These are phyloP conservation scores for Emydoidea blandingii DNA, from an alignment of 2,797 vertebrate genomes.

Conservation along the genomic window DNA sequence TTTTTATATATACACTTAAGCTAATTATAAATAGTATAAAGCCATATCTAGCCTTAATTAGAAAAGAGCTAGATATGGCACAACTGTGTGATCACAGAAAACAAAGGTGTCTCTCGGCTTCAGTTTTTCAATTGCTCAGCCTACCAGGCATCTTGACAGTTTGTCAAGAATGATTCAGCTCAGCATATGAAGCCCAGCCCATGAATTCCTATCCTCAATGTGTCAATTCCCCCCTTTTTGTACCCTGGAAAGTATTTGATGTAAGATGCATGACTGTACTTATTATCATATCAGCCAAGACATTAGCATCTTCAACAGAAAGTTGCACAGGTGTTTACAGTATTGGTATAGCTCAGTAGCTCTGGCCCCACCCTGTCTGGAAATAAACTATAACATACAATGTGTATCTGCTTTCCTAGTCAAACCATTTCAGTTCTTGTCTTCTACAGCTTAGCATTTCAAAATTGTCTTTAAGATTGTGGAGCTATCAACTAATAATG, in stretches of 20 bases:
- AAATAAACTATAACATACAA: neutral
- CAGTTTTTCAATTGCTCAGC: neutral
- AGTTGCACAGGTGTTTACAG: neutral
- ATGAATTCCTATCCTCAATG: neutral
- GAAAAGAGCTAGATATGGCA: neutral
- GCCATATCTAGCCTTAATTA: neutral
- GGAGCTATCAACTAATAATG: neutral
- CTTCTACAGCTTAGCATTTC: neutral
- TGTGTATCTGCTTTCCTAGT: neutral
- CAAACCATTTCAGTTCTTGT: neutral
- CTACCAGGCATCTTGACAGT: neutral
- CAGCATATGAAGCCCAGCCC: neutral
- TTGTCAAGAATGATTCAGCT: conserved; percentile 10
- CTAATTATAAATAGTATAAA: neutral
- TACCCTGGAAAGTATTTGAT: neutral
- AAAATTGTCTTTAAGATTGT: neutral
- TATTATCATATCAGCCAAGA: neutral
- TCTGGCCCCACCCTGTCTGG: neutral
- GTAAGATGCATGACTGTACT: neutral
- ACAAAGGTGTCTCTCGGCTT: neutral
- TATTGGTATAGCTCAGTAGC: neutral
- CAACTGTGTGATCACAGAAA: neutral
- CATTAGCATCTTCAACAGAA: neutral
- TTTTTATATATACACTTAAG: too few species aligned
- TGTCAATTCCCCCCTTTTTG: neutral